Conservation (phyloP, 2,113 vertebrate genomes). For the Cyprinodon tularosa region DNA sequence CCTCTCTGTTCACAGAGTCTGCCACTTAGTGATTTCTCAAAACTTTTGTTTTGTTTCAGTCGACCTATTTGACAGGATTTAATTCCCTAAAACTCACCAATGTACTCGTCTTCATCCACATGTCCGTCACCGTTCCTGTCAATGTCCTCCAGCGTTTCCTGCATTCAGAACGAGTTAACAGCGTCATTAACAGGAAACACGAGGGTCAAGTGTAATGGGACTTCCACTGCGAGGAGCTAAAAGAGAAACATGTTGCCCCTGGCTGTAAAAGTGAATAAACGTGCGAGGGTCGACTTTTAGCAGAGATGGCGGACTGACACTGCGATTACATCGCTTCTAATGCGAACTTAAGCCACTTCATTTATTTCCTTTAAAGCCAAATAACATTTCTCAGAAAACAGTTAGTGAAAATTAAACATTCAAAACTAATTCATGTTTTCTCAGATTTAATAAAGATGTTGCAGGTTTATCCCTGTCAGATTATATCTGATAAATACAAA, state of each 20-base stretch:
- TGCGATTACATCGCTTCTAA: slow-evolving; percentile 23
- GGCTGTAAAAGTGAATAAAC: slow-evolving; percentile 20
- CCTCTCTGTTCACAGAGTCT: neutral
- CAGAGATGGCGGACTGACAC: slow-evolving; percentile 36
- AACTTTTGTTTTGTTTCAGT: neutral
- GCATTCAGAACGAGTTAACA: slow-evolving; percentile 56
- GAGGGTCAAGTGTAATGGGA: slow-evolving; percentile 35
- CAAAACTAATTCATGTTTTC: neutral
- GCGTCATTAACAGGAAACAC: slow-evolving; percentile 45
- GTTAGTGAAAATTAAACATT: neutral
- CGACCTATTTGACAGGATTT: neutral
- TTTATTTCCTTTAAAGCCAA: neutral
- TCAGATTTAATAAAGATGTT: slow-evolving; percentile 10
- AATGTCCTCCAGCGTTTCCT: slow-evolving; percentile 98
- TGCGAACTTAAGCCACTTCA: slow-evolving; percentile 18
- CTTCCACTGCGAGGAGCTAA: slow-evolving; percentile 47
- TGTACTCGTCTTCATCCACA: slow-evolving; percentile 96
- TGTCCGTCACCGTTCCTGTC: slow-evolving; percentile 94
- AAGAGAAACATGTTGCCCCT: slow-evolving; percentile 33
- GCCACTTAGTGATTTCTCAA: neutral
- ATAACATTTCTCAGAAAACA: slow-evolving; percentile 12
- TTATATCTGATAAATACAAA: slow-evolving; percentile 5
- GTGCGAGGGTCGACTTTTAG: slow-evolving; percentile 38
- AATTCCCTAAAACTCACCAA: slow-evolving; percentile 80
- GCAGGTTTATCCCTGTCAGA: slow-evolving; percentile 17